Evolutionary conservation across 1,140 invertebrate genomes (phyloP), one percentile per base, ranked within the genome.

Genomic region (Atta cephalotes): DNA sequence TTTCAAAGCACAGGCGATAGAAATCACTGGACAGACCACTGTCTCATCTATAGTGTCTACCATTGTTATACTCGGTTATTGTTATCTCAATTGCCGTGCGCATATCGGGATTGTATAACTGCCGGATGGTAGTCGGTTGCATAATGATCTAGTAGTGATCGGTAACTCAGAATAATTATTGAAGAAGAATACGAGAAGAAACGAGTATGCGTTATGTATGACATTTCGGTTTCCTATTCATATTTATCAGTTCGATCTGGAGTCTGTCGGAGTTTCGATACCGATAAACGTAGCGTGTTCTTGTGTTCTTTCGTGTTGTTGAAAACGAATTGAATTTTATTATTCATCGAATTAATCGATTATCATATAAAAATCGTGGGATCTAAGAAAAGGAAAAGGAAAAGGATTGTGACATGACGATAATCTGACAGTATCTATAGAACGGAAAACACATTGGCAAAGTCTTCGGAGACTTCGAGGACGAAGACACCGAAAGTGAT

Each of bases 21-120:
- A 25, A 81, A 53, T 35, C 49, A 45, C 49, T 80, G 35, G 45
- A 5, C 45, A 14, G n/a, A 21, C 45, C 49, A 14, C 49, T 21
- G 35, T 21, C 5, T 62, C 80, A 21, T 76, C n/a, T n/a, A 25
- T 35, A 56, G 65, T 35, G 35, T 39, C 25, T 62, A 25, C 28
- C 39, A 76, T 84, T 84, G 80, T 84, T 76, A 76, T 25, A 14
- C 25, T 7, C 25, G 70, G 25, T 76, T 76, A 74, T 74, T 84
- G 80, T 84, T 84, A 84, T 76, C 68, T 39, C 56, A 35, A 28
- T 60, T 45, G 35, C 21, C 21, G 35, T 2, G 18, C 3, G 21
- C 51, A 74, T 74, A 84, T 84, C 80, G n/a, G 14, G 70, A 62
- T 84, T 84, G 39, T 68, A 76, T 84, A 84, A 84, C 80, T 35